Evolutionary conservation across 2,113 vertebrate species (phyloP).

Genomic region (Chauna torquata): DNA sequence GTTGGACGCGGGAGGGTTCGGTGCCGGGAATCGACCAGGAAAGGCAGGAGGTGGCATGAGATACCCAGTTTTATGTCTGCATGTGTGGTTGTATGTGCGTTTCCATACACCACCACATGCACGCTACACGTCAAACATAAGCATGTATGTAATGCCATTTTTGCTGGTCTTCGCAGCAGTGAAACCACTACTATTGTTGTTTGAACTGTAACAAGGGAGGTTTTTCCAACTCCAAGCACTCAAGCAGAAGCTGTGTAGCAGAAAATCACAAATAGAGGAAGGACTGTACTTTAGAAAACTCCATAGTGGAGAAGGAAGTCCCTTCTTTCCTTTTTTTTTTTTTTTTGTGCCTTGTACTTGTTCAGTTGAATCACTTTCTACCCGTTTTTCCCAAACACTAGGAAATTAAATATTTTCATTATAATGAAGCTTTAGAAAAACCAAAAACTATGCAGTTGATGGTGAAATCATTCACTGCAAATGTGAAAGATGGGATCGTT

Average conservation of each 20-base stretch:
- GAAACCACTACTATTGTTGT: accelerated
- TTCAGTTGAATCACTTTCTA: background rate
- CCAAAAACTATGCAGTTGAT: accelerated
- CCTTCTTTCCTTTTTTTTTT: background rate
- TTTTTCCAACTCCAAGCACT: background rate
- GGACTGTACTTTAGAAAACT: background rate
- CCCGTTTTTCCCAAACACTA: accelerated
- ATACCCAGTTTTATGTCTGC: accelerated
- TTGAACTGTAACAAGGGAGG: background rate
- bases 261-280: background rate
- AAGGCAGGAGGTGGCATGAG: background rate
- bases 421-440: background rate
- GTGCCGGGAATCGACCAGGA: too few relatives aligned
- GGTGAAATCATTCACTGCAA: background rate
- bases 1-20: background rate
- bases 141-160: accelerated
- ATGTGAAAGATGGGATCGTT: background rate
- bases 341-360: background rate
- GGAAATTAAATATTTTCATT: too few relatives aligned
- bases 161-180: background rate
- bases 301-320: background rate
- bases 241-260: accelerated
- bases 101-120: accelerated
- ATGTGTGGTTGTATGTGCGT: accelerated
- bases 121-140: accelerated